phyloP scores from a whole-genome alignment of 2,113 vertebrate genomes.

The Eudyptes chrysolophus region DNA sequence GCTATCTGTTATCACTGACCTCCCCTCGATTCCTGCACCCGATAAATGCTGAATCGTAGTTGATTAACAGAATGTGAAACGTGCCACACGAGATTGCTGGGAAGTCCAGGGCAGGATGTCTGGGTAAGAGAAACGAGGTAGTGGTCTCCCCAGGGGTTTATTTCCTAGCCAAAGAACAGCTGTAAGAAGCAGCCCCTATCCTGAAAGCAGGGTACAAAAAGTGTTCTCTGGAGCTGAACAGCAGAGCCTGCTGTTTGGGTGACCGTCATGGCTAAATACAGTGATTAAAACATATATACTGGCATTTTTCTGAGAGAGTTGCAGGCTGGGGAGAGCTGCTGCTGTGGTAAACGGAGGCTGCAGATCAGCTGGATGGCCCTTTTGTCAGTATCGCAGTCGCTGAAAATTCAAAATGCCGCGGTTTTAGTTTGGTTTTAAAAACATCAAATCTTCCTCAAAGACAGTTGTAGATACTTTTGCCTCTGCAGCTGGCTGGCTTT shows the following conservation, averaged over 20 bases:
- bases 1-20: neutral
- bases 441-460: neutral
- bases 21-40: neutral
- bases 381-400: neutral
- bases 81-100: neutral
- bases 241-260: constrained; percentile 22
- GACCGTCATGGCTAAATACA: neutral
- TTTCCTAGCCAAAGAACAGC: neutral
- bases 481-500: neutral
- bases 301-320: neutral
- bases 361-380: neutral
- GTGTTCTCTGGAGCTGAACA: neutral
- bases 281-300: neutral
- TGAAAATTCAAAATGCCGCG: neutral
- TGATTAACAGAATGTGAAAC: neutral
- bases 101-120: neutral
- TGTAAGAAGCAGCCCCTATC: neutral
- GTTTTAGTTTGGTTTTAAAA: neutral
- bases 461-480: neutral
- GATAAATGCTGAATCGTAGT: neutral
- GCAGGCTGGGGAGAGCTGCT: neutral
- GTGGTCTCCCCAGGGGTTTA: neutral
- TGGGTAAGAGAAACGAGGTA: neutral
- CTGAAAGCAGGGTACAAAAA: neutral
- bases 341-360: neutral